These are phyloP conservation scores for Lamprologus ornatipinnis DNA, from an alignment of 2,113 vertebrate species.

Conservation along the genomic window DNA sequence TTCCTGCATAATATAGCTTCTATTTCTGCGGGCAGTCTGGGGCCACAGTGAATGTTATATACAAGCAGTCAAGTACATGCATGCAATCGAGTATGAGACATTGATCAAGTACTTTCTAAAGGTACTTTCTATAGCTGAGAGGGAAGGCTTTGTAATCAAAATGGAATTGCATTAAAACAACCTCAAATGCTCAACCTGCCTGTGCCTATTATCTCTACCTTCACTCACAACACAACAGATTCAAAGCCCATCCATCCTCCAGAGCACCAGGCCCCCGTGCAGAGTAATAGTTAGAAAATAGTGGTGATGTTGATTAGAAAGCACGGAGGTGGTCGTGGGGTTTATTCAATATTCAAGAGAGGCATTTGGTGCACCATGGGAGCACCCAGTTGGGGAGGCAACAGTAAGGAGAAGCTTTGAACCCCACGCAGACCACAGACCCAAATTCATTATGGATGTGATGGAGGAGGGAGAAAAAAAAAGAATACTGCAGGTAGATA, in stretches of 20 bases:
- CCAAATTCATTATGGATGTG: slow-evolving; percentile 36
- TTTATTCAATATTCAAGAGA: slow-evolving; percentile 68
- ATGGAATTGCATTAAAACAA: background rate
- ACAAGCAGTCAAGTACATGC: background rate
- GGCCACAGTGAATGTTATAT: background rate
- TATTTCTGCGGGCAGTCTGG: background rate
- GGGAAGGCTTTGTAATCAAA: background rate
- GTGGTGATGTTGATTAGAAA: slow-evolving; percentile 55
- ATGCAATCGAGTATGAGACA: background rate
- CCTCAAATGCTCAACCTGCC: slow-evolving; percentile 19
- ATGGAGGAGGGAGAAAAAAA: background rate
- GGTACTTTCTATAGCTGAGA: slow-evolving; percentile 2
- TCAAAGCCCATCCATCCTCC: slow-evolving; percentile 31
- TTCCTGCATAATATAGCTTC: background rate
- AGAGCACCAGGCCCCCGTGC: background rate
- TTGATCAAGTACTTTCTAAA: background rate
- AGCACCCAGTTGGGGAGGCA: slow-evolving; percentile 39
- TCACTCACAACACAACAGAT: slow-evolving; percentile 9
- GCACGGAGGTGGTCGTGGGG: slow-evolving; percentile 41
- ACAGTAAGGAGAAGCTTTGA: slow-evolving; percentile 33
- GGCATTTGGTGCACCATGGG: slow-evolving; percentile 62
- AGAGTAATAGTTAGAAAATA: slow-evolving; percentile 40
- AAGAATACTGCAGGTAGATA: background rate
- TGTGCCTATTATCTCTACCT: slow-evolving; percentile 8
- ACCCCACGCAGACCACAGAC: slow-evolving; percentile 39